A percentile compares a stretch with the other conserved stretches of the same genome.
These are phyloP conservation scores for Vireo griseus DNA, from an alignment of 2,797 vertebrate species.

Conservation along the genomic window DNA sequence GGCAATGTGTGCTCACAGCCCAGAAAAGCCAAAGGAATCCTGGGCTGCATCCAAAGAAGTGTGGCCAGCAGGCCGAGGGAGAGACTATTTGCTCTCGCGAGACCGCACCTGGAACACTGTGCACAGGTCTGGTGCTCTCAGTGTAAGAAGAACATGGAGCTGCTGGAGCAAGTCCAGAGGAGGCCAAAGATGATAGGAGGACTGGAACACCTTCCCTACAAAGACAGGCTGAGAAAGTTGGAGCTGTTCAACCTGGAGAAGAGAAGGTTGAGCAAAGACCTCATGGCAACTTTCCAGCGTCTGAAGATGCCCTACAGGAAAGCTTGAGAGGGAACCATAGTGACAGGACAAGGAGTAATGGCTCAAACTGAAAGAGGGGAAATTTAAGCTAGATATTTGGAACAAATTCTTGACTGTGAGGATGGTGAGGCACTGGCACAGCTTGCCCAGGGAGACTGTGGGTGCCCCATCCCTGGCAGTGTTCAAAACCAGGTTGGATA, in stretches of 20 bases:
- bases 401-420: background rate
- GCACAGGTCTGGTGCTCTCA: background rate
- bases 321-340: background rate
- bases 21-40: background rate
- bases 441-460: background rate
- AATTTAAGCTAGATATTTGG: background rate
- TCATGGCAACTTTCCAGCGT: background rate
- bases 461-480: background rate
- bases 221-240: background rate
- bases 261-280: background rate
- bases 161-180: background rate
- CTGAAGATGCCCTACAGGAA: background rate
- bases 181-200: background rate
- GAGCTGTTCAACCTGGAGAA: background rate
- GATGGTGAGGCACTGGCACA: background rate
- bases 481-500: background rate
- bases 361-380: background rate
- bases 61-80: background rate
- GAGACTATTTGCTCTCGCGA: background rate
- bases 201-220: background rate
- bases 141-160: background rate
- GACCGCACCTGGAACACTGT: background rate
- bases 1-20: background rate
- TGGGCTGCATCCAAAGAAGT: background rate
- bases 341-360: background rate